phyloP scores from a whole-genome alignment of 2,888 invertebrate genomes.

The Zaprionus obscuricornis region DNA sequence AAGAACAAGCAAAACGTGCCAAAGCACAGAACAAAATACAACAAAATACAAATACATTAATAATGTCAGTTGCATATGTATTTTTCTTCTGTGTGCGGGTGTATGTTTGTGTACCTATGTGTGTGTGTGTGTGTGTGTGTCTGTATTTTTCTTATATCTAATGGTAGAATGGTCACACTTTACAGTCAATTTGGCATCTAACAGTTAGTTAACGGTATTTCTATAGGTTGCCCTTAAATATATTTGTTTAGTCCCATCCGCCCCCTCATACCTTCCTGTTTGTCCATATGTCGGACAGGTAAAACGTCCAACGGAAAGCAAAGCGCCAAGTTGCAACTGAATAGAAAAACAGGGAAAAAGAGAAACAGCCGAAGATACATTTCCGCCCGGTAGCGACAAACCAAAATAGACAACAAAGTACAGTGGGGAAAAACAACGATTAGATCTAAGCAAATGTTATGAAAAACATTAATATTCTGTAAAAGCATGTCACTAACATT shows the following conservation, averaged over 20 bases:
- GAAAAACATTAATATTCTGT: too few species aligned
- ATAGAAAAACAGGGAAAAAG: conserved; percentile 35
- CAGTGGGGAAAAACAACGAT: conserved; percentile 28
- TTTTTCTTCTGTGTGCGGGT: too few species aligned
- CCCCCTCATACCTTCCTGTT: conserved; percentile 11
- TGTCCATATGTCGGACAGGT: too few species aligned
- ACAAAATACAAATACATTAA: conserved; percentile 2
- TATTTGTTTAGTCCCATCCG: conserved; percentile 54
- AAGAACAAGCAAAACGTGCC: conserved; percentile 61
- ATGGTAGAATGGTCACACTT: conserved; percentile 51
- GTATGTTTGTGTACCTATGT: background rate
- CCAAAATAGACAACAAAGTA: conserved; percentile 70
- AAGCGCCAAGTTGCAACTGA: conserved; percentile 45
- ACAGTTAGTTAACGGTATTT: conserved; percentile 61
- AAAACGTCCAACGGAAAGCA: conserved; percentile 47
- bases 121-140: conserved; percentile 6
- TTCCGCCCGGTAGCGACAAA: conserved; percentile 66
- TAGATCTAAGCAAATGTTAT: too few species aligned
- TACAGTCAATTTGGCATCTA: conserved; percentile 68
- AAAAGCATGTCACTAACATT: too few species aligned
- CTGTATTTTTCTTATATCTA: conserved; percentile 43
- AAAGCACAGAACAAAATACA: conserved; percentile 44
- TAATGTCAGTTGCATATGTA: background rate
- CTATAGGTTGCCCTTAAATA: conserved; percentile 29
- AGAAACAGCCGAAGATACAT: conserved; percentile 63